Percentiles rank a stretch among this genome's conserved stretches.
phyloP scores from a whole-genome alignment of 2,888 invertebrate species.

The Andrena dorsata region DNA sequence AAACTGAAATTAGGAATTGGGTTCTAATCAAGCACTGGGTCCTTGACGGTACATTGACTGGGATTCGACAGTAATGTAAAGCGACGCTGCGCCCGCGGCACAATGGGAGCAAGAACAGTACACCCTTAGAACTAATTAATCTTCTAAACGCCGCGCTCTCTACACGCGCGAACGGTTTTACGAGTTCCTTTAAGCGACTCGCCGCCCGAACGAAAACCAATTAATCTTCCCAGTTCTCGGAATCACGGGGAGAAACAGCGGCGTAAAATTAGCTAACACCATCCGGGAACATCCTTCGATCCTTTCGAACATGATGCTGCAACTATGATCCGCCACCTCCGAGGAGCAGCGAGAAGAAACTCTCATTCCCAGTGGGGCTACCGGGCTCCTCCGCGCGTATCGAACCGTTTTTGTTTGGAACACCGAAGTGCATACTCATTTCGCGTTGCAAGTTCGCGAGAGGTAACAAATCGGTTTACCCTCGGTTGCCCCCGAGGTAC shows the following conservation, averaged over 20 bases:
- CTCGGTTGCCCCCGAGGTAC: too few relatives aligned
- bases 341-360: constrained; percentile 50
- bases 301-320: constrained; percentile 76
- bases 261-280: constrained; percentile 80
- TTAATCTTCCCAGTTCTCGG: constrained; percentile 76
- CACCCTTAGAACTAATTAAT: constrained; percentile 64
- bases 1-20: too few relatives aligned
- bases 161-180: constrained; percentile 58
- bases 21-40: too few relatives aligned
- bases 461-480: constrained; percentile 37
- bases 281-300: constrained; percentile 55
- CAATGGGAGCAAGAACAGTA: constrained; percentile 11
- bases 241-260: constrained; percentile 72
- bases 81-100: not conserved
- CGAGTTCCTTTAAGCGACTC: constrained; percentile 56
- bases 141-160: constrained; percentile 54
- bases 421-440: constrained; percentile 60
- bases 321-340: constrained; percentile 65
- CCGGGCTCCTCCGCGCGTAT: constrained; percentile 68
- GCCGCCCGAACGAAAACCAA: constrained; percentile 63
- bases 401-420: constrained; percentile 56
- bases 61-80: too few relatives aligned
- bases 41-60: too few relatives aligned
- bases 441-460: constrained; percentile 17
- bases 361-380: constrained; percentile 68